phyloP scores from a whole-genome alignment of 2,888 invertebrate genomes.

The Carcina quercana region DNA sequence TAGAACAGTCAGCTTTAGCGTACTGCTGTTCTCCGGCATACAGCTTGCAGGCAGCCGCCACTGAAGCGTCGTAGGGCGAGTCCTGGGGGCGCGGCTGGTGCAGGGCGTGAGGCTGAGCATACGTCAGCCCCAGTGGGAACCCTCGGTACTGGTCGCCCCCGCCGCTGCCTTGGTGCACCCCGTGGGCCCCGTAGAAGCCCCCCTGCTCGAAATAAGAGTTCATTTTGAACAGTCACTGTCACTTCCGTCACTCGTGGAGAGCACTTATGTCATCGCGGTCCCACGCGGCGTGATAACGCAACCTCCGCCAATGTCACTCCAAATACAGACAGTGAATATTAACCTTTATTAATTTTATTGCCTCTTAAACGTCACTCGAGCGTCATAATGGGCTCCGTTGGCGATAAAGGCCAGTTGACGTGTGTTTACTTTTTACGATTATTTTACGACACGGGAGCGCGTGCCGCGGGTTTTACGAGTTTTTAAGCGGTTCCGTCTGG shows the following conservation, averaged over 20 bases:
- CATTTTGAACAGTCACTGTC: conserved; percentile 78
- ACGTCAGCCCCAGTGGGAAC: conserved; percentile 90
- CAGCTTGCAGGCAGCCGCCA: conserved; percentile 89
- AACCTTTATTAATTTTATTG: conserved; percentile 72
- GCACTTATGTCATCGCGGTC: conserved; percentile 71
- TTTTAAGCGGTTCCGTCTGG: conserved; percentile 60
- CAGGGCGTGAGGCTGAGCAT: conserved; percentile 86
- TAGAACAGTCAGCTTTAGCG: conserved; percentile 86
- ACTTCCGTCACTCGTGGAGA: conserved; percentile 62
- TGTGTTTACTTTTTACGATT: conserved; percentile 75
- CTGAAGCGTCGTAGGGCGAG: conserved; percentile 93
- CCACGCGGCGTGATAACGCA: conserved; percentile 65
- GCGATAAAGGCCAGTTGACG: conserved; percentile 70
- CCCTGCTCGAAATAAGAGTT: conserved; percentile 98
- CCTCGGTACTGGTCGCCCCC: conserved; percentile 89
- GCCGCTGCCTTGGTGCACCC: conserved; percentile 83
- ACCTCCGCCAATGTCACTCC: conserved; percentile 66
- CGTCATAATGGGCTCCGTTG: conserved; percentile 70
- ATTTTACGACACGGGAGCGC: conserved; percentile 69
- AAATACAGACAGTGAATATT: conserved; percentile 57
- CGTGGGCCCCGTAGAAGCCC: conserved; percentile 95
- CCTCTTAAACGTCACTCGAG: conserved; percentile 72
- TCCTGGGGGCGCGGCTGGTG: conserved; percentile 90
- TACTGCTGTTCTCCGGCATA: conserved; percentile 82
- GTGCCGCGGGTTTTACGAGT: conserved; percentile 70